Conservation (phyloP, 2,797 vertebrate species). For the Phrynocephalus vlangalii region DNA sequence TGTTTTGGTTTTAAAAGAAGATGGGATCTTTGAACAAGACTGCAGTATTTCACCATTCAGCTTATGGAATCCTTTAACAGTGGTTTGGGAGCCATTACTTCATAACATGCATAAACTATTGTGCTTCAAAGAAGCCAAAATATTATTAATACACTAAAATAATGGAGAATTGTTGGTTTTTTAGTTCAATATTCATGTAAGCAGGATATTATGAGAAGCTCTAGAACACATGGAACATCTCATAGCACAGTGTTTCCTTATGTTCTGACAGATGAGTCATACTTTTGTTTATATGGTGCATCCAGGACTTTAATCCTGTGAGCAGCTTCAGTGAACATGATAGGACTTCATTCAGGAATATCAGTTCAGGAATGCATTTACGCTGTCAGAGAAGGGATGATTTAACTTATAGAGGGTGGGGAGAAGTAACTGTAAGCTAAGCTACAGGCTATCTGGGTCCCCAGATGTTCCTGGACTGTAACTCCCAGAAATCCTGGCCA, state of each 20-base stretch:
- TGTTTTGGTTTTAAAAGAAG: background rate
- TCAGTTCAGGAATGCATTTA: background rate
- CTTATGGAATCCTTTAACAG: slow-evolving; percentile 58
- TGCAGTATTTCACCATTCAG: slow-evolving; percentile 62
- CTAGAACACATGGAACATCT: background rate
- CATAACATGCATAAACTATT: slow-evolving; percentile 60
- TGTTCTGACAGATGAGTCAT: background rate
- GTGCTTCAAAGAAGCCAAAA: slow-evolving; percentile 60
- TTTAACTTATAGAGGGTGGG: too few relatives aligned
- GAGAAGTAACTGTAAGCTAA: background rate
- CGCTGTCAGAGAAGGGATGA: background rate
- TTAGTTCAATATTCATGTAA: slow-evolving; percentile 2
- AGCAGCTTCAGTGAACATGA: background rate
- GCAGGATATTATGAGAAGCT: slow-evolving; percentile 13
- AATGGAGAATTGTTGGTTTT: slow-evolving; percentile 60
- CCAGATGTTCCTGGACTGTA: too few relatives aligned
- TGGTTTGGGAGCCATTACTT: slow-evolving; percentile 62
- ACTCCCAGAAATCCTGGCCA: too few relatives aligned
- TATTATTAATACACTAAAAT: slow-evolving; percentile 48
- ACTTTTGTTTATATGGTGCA: background rate
- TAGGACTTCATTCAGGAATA: background rate
- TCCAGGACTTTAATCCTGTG: background rate
- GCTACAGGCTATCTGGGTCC: too few relatives aligned
- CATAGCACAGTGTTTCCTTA: too few relatives aligned
- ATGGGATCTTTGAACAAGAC: slow-evolving; percentile 57